Evolutionary conservation across 2,797 vertebrate species (phyloP), one percentile per base, ranked within the genome.

Genomic region (Myripristis jacobus): DNA sequence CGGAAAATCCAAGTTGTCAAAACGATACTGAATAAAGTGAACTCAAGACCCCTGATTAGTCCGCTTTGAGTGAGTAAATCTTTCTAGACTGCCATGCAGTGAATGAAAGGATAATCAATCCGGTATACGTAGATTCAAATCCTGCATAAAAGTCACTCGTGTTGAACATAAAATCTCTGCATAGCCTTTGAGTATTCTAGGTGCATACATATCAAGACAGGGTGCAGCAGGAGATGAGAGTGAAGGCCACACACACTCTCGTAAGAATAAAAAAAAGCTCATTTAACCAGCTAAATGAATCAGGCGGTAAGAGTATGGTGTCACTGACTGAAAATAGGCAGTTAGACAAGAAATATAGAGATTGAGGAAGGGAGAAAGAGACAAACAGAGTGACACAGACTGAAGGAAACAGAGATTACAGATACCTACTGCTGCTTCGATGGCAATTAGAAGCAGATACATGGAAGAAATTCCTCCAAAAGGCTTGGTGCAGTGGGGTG

Each of bases 211-310:
- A 57, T 70, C 44, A 61, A 62, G 53, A 65, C 2, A 6, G 31
- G 41, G 12, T 27, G 21, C 51, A 52, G 56, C 6, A 47, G 24
- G 7, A 15, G 18, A 1, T 4, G 52, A 46, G 60, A 66, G 53
- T 78, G 62, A 56, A 82, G 66, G 75, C 50, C 27, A 31, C 44
- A 73, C 48, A 66, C 10, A 16, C 80, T 70, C 71, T 80, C 59
- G 52, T 34, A 51, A 53, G 51, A 41, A 63, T 66, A 72, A 67
- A 70, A 70, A 29, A 29, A 29, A 69, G 73, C 75, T 77, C 79
- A 43, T 55, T 65, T 88, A 89, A 89, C 84, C 79, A 67, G 47
- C 73, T 79, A 84, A 89, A 90, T 90, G 77, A 89, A 89, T 89
- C 75, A 77, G 80, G 51, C 64, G 41, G 67, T 54, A n/a, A 47